Base-by-base conservation (phyloP, 2,113 vertebrate species). In the Notothenia rossii region DNA sequence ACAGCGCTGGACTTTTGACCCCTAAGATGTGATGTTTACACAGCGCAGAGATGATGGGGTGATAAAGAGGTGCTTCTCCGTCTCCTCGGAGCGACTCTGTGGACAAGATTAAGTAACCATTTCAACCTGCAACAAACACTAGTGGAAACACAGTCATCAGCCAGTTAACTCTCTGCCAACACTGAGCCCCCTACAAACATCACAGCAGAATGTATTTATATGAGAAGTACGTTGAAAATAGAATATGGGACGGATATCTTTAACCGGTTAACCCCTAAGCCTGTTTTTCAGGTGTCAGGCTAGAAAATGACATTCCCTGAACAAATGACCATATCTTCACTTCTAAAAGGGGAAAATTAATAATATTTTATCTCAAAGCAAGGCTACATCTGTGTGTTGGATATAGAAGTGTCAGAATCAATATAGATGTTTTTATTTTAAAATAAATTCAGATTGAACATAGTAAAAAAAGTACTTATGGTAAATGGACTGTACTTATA, bases 1-100 rank as follows among this genome's bases (percentile, higher is more conserved):
- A 79, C 67, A 17, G 18, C 17, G 7, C 72, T 86, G 91, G 86
- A 92, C 91, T 84, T 90, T 87, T 92, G 89, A 92, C 86, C 86
- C 65, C 36, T 55, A 50, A 49, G 81, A 90, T 45, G 46, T 5
- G 0, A 10, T 87, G 84, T 89, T 91, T 91, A 77, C 81, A 74
- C 81, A 80, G 86, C 1, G 65, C 54, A 12, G 64, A 72, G 89
- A 80, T 85, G 84, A 93, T 76, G 72, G 85, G 83, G 56, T 45
- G 83, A 90, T 90, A 87, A 91, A 87, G 72, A 91, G 66, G 80
- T 86, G 78, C 69, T 70, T 65, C 70, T 69, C 55, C 8, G 46
- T 85, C 78, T 90, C 72, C 72, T 76, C 51, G 66, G 73, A 85
- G 78, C 45, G 5, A 51, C 56, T 79, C 48, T 51, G 65, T 33